These are phyloP conservation scores for Lysiphlebus fabarum DNA, from an alignment of 1,140 invertebrate genomes.

Conservation along the genomic window DNA sequence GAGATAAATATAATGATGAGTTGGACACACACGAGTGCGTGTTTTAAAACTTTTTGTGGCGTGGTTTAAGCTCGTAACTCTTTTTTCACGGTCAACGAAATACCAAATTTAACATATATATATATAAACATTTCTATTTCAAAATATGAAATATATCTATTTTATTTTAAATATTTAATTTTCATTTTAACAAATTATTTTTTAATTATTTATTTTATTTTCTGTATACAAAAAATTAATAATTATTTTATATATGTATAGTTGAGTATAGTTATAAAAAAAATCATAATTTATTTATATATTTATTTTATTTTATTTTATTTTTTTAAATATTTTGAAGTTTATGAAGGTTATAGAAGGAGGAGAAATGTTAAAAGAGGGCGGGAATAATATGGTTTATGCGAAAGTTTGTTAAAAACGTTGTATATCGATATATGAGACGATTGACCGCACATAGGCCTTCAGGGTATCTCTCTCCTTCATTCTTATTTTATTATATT, in stretches of 20 bases:
- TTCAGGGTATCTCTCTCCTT: slow-evolving; percentile 10
- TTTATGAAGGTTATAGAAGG: background rate
- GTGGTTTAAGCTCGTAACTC: slow-evolving; percentile 21
- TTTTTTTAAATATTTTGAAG: slow-evolving; percentile 3
- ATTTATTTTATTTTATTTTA: slow-evolving; percentile 4
- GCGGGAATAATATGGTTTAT: slow-evolving; percentile 21
- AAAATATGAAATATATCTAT: slow-evolving; percentile 21
- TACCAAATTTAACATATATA: slow-evolving; percentile 22
- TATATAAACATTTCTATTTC: slow-evolving; percentile 13
- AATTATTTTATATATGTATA: too few relatives aligned
- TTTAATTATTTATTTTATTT: background rate
- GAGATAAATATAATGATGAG: background rate
- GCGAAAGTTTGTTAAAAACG: slow-evolving; percentile 16
- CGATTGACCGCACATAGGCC: slow-evolving; percentile 25
- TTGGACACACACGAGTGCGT: slow-evolving; percentile 1
- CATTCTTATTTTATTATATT: slow-evolving; percentile 26
- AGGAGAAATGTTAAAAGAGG: background rate
- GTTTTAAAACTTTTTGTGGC: slow-evolving; percentile 2
- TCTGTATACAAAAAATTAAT: too few relatives aligned
- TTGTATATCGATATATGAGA: slow-evolving; percentile 30
- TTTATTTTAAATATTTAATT: background rate
- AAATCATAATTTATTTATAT: background rate
- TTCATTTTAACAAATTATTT: slow-evolving; percentile 2
- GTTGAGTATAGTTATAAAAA: too few relatives aligned
- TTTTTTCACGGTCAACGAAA: slow-evolving; percentile 25